Conservation (phyloP, 2,113 vertebrate genomes). For the Proterorhinus semilunaris region DNA sequence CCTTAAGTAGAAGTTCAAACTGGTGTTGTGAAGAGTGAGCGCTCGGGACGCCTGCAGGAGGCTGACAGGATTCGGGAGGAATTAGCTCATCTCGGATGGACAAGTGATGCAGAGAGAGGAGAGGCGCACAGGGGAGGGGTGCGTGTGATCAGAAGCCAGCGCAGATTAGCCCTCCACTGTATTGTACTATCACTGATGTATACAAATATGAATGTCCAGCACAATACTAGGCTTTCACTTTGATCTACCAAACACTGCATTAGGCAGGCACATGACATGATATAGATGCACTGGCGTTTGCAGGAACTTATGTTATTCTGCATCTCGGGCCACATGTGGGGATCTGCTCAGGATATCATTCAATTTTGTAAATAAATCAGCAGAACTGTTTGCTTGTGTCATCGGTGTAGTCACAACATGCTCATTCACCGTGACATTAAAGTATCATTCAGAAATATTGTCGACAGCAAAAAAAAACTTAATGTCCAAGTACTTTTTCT, state of each 20-base stretch:
- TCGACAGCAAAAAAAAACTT: background rate
- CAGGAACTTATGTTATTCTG: too few relatives aligned
- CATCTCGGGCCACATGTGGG: too few relatives aligned
- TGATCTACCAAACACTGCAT: background rate
- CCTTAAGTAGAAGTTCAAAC: slow-evolving; percentile 55
- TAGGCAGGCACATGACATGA: too few relatives aligned
- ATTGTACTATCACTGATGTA: slow-evolving; percentile 2
- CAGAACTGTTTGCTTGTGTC: too few relatives aligned
- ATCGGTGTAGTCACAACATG: too few relatives aligned
- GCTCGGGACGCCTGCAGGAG: slow-evolving; percentile 10
- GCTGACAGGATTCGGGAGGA: slow-evolving; percentile 43
- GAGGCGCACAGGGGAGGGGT: background rate
- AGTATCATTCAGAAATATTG: too few relatives aligned
- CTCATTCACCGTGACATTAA: too few relatives aligned
- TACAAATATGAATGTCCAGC: slow-evolving; percentile 29
- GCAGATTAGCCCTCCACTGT: background rate
- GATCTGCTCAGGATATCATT: too few relatives aligned
- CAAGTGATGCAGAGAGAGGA: slow-evolving; percentile 24
- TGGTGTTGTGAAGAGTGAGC: slow-evolving; percentile 27
- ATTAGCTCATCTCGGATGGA: slow-evolving; percentile 38
- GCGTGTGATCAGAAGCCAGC: slow-evolving; percentile 4
- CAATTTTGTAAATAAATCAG: too few relatives aligned
- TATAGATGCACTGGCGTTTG: too few relatives aligned
- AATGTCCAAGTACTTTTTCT: background rate
- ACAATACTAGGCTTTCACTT: background rate